Evolutionary conservation across 2,888 invertebrate species (phyloP).

Genomic region (Petrophora chlorosata): DNA sequence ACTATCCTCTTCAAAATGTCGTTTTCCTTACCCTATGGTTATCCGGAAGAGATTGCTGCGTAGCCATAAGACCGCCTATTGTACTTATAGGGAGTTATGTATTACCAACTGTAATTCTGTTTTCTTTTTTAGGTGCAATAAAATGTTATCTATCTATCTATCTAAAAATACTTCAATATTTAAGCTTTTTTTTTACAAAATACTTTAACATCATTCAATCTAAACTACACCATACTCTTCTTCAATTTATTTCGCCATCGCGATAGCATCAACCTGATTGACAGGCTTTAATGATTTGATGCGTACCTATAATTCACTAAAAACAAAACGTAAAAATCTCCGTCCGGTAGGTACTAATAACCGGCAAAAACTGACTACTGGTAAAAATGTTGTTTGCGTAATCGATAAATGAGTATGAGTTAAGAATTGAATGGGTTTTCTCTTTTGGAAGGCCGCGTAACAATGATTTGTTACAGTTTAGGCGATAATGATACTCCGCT

Average conservation of each 20-base stretch:
- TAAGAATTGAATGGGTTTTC: constrained; percentile 54
- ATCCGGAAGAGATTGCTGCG: no score
- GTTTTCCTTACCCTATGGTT: no score
- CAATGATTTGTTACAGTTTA: constrained; percentile 25
- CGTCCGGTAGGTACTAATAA: constrained; percentile 39
- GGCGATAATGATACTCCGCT: constrained; percentile 24
- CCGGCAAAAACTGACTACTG: constrained; percentile 61
- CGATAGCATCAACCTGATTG: constrained; percentile 60
- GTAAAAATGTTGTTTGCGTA: constrained; percentile 66
- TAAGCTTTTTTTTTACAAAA: no score
- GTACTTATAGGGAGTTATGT: no score
- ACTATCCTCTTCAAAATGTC: no score
- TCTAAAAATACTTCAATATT: no score
- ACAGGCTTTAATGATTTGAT: constrained; percentile 60
- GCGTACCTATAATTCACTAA: constrained; percentile 59
- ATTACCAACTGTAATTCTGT: no score
- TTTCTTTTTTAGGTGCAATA: no score
- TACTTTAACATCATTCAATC: no score
- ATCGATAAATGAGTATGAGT: constrained; percentile 48
- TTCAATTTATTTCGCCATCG: constrained; percentile 34
- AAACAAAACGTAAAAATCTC: constrained; percentile 51
- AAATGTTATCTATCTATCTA: no score
- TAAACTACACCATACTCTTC: no score
- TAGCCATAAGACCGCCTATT: no score
- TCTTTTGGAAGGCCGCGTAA: constrained; percentile 42